Conservation (phyloP, 2,888 invertebrate genomes). For the Lymantria dispar region DNA sequence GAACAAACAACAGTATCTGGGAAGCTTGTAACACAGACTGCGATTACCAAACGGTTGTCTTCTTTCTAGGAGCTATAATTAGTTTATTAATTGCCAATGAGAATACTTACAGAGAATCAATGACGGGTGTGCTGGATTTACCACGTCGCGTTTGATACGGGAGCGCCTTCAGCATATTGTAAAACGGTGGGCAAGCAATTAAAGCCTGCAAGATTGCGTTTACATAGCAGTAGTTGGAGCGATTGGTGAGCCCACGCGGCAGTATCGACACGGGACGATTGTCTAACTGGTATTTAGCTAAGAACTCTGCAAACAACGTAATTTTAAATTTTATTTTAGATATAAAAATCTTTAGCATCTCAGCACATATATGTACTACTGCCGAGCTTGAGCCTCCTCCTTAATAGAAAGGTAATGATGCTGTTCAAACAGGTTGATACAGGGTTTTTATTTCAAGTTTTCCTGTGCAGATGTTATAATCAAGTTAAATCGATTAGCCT, state of each 20-base stretch:
- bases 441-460: too few species aligned
- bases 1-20: too few species aligned
- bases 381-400: too few species aligned
- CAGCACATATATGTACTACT: too few species aligned
- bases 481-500: too few species aligned
- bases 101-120: constrained; percentile 93
- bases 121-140: constrained; percentile 89
- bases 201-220: constrained; percentile 97
- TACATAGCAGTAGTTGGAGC: constrained; percentile 97
- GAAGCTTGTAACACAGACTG: too few species aligned
- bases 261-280: constrained; percentile 90
- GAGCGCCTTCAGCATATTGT: constrained; percentile 92
- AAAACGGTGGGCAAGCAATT: constrained; percentile 97
- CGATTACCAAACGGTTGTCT: too few species aligned
- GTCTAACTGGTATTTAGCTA: constrained; percentile 89
- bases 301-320: constrained; percentile 84
- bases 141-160: constrained; percentile 85
- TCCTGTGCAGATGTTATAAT: too few species aligned
- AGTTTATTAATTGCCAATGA: not conserved
- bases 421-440: too few species aligned
- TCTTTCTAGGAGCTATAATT: too few species aligned
- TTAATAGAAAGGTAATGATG: too few species aligned
- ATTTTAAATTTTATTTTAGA: not conserved
- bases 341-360: too few species aligned
- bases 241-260: constrained; percentile 95